Evolutionary conservation across 2,888 invertebrate species (phyloP).

Genomic region (Ametastegia equiseti): DNA sequence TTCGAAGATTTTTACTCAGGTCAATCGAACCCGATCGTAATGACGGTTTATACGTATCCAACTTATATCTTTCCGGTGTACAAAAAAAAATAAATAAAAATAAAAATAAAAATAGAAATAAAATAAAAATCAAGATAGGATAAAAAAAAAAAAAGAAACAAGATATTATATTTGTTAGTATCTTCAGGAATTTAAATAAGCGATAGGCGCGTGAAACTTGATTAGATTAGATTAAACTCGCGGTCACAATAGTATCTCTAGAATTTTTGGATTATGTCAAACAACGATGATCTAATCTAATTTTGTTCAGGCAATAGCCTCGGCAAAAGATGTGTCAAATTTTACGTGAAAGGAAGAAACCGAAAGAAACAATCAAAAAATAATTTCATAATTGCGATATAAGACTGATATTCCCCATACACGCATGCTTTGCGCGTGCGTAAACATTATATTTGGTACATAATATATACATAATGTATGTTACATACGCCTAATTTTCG

Average conservation of each 20-base stretch:
- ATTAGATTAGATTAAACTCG: constrained; percentile 46
- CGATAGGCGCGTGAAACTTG: constrained; percentile 7
- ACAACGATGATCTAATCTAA: constrained; percentile 30
- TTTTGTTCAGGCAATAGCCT: not conserved
- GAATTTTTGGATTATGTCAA: constrained; percentile 41
- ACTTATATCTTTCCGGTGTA: not conserved
- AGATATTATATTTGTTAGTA: not conserved
- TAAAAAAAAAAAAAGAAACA: not conserved
- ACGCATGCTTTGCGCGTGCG: too few species aligned
- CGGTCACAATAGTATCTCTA: constrained; percentile 42
- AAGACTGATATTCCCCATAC: too few species aligned
- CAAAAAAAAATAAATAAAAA: not conserved
- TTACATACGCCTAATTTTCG: not conserved
- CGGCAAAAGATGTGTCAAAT: not conserved
- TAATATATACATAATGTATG: not conserved
- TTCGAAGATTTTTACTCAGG: constrained; percentile 12
- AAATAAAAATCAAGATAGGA: not conserved
- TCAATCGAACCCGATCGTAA: not conserved
- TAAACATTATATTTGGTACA: not conserved
- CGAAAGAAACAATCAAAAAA: not conserved
- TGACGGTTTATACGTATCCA: not conserved
- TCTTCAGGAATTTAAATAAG: constrained; percentile 32
- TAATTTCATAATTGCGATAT: constrained; percentile 17
- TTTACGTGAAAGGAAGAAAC: not conserved
- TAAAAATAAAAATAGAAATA: not conserved